Evolutionary conservation across 2,113 vertebrate species (phyloP).

Genomic region (Chloropsis hardwickii): DNA sequence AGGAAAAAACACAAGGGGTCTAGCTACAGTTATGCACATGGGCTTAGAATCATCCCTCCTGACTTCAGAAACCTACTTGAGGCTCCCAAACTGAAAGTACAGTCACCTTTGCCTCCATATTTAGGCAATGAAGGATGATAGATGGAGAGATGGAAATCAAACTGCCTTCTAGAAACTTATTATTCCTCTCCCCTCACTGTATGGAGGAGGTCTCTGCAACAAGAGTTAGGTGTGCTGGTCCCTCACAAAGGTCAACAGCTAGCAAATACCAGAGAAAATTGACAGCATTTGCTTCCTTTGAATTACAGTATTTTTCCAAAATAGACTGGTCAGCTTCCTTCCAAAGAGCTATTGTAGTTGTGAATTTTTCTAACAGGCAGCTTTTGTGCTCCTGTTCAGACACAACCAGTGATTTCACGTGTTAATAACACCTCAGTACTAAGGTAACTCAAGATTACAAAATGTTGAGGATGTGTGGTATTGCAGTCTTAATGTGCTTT

Average conservation of each 20-base stretch:
- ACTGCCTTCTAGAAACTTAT: background rate
- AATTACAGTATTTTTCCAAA: conserved; percentile 12
- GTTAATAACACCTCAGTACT: background rate
- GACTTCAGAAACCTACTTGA: background rate
- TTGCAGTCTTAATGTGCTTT: background rate
- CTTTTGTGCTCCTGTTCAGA: background rate
- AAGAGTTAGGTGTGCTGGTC: background rate
- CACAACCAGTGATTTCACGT: background rate
- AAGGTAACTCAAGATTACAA: background rate
- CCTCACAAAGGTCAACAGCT: background rate
- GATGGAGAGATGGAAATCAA: background rate
- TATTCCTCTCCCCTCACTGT: background rate
- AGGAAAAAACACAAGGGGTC: background rate
- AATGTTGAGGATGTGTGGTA: background rate
- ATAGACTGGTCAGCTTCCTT: background rate
- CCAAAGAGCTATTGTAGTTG: background rate
- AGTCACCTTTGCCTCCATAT: background rate
- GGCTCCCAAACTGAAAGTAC: background rate
- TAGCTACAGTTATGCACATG: background rate
- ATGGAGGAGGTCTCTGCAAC: background rate
- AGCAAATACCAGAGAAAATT: background rate
- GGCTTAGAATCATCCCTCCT: background rate
- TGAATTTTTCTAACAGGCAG: background rate
- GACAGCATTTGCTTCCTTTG: background rate
- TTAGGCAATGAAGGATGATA: background rate